Base-by-base conservation (phyloP, 1,140 invertebrate species). In the Physella acuta region DNA sequence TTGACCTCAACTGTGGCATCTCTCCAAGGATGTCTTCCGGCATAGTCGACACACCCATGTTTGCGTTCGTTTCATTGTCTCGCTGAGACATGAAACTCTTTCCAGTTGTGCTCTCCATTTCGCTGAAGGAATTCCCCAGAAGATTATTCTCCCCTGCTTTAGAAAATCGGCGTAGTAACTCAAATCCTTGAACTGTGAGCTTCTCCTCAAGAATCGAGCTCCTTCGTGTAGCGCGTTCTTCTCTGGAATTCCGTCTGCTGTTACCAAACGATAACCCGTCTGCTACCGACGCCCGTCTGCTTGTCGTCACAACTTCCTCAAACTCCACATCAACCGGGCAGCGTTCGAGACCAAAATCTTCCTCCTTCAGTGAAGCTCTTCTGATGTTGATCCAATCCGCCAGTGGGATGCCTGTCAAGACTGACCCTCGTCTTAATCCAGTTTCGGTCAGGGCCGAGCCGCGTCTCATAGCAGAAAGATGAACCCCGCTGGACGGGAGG, bases 401-500 rank as follows among this genome's bases (percentile, higher is more conserved):
- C 2, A 64, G 30, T n/a, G 39, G 28, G 11, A 64, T 51, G 2
- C 62, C 62, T 33, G 44, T 52, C 2, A 64, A 30, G 3, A 53
- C 1, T 20, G 64, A 67, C 0, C 64, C 53, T 30, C 64, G 30
- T 39, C 64, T 56, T 37, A 55, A 20, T 1, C 44, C 56, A 5
- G 49, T 33, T 34, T 52, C 44, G 17, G 56, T 16, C 64, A 67
- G 31, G 49, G 67, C 69, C n/a, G 66, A 65, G 26, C 36, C 36
- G 44, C 78, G 59, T 64, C 53, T 61, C 14, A 69, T 30, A 3
- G 73, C 71, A n/a, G 59, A 33, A 0, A 81, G 65, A 30, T 68
- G 69, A 31, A 82, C 77, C 11, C 78, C 79, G 67, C 78, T 51
- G 55, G 74, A 70, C 59, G 79, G 79, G n/a, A 78, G 68, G 17